Evolutionary conservation across 2,113 vertebrate genomes (phyloP).

Genomic region (Xiphophorus couchianus): DNA sequence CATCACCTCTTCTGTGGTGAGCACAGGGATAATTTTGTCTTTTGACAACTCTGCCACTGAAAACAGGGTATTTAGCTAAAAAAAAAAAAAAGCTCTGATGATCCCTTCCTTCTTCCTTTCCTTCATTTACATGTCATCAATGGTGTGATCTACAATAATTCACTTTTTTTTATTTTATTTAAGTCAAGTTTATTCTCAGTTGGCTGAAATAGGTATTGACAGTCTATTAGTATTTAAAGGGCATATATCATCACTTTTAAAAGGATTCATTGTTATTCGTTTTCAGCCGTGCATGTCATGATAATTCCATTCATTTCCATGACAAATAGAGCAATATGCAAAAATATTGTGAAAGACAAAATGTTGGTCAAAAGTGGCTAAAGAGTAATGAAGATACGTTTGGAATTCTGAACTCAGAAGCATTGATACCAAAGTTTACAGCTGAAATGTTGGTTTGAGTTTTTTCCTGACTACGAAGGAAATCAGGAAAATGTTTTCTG

Average conservation of each 20-base stretch:
- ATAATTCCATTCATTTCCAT: neutral
- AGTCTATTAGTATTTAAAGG: slow-evolving; percentile 5
- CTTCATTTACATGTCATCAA: slow-evolving; percentile 44
- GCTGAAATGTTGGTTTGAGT: too few species aligned
- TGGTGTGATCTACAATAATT: slow-evolving; percentile 33
- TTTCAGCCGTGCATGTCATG: neutral
- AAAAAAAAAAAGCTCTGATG: slow-evolving; percentile 27
- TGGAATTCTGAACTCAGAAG: too few species aligned
- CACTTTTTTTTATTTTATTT: slow-evolving; percentile 11
- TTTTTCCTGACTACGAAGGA: too few species aligned
- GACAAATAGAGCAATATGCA: neutral
- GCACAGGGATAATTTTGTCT: slow-evolving; percentile 38
- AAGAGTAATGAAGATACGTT: too few species aligned
- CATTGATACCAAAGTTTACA: too few species aligned
- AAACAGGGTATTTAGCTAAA: slow-evolving; percentile 79
- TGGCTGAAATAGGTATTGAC: slow-evolving; percentile 12
- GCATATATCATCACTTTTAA: neutral
- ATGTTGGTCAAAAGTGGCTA: too few species aligned
- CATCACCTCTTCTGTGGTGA: slow-evolving; percentile 30
- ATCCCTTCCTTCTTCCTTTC: slow-evolving; percentile 46
- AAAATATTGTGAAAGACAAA: too few species aligned
- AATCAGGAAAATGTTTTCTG: too few species aligned
- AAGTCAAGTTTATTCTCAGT: slow-evolving; percentile 42
- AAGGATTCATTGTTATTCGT: neutral
- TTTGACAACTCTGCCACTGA: slow-evolving; percentile 61